phyloP scores from a whole-genome alignment of 2,113 vertebrate species.

The Chionodraco myersi region DNA sequence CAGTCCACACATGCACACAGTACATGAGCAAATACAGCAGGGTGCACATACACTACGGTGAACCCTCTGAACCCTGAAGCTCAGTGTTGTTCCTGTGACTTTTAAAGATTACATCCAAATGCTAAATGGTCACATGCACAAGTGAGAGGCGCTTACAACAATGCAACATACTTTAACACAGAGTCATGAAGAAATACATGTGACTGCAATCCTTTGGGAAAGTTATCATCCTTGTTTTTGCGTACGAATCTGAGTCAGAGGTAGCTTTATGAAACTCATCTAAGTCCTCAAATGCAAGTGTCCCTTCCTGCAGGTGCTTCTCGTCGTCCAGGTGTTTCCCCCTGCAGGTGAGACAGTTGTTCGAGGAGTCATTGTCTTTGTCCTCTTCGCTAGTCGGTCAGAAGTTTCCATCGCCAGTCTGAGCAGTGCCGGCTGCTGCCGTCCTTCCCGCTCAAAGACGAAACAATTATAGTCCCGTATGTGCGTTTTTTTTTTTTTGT shows the following conservation, averaged over 20 bases:
- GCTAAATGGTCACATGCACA: no score
- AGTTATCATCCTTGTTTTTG: not conserved
- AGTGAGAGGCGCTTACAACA: no score
- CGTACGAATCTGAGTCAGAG: not conserved
- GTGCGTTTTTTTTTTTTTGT: constrained; percentile 11
- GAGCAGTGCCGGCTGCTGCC: constrained; percentile 6
- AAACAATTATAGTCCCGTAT: constrained; percentile 20
- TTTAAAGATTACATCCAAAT: no score
- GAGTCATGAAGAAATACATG: no score
- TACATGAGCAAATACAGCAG: no score
- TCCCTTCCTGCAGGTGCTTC: not conserved
- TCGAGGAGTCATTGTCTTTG: not conserved
- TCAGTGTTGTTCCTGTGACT: no score
- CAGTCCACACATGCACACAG: no score
- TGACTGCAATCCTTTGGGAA: not conserved
- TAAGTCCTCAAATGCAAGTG: not conserved
- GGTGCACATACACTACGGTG: no score
- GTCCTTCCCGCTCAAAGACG: constrained; percentile 17
- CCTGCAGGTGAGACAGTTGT: constrained; percentile 29
- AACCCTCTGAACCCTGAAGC: no score
- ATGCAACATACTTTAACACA: no score
- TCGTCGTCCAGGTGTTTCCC: constrained; percentile 35
- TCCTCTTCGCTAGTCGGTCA: not conserved
- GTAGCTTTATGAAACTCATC: not conserved
- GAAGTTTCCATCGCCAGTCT: constrained; percentile 2